phyloP scores from a whole-genome alignment of 2,113 vertebrate genomes.

The Tapirus terrestris region DNA sequence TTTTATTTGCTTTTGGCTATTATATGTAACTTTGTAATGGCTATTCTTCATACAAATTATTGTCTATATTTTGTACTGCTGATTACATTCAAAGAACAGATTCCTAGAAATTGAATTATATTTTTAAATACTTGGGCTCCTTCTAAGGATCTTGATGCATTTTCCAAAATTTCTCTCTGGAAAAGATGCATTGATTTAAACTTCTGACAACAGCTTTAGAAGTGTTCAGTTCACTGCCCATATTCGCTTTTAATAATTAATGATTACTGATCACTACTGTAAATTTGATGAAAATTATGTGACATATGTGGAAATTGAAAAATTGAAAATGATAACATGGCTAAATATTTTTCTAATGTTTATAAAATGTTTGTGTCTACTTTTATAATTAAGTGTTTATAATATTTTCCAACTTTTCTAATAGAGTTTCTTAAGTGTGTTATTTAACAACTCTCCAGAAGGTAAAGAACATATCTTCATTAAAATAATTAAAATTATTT shows the following conservation, averaged over 20 bases:
- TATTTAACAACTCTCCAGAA: background rate
- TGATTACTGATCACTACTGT: background rate
- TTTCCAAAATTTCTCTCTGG: background rate
- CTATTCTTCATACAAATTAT: background rate
- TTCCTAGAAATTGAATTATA: background rate
- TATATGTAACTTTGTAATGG: background rate
- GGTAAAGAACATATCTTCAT: background rate
- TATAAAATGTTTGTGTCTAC: background rate
- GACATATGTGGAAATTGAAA: background rate
- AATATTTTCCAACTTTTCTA: conserved; percentile 24
- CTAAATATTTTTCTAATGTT: conserved; percentile 23
- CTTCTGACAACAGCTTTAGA: background rate
- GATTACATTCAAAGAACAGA: background rate
- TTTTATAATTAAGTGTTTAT: background rate
- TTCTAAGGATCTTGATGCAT: background rate
- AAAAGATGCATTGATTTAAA: background rate
- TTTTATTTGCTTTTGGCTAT: background rate
- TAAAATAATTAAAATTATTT: conserved; percentile 40
- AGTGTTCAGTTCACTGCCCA: background rate
- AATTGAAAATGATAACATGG: background rate
- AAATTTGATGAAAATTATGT: background rate
- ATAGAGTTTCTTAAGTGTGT: conserved; percentile 25
- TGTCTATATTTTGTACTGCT: background rate
- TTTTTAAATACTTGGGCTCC: background rate
- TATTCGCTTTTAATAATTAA: background rate